Base-by-base conservation (phyloP, 2,113 vertebrate genomes). In the Burhinus bistriatus region DNA sequence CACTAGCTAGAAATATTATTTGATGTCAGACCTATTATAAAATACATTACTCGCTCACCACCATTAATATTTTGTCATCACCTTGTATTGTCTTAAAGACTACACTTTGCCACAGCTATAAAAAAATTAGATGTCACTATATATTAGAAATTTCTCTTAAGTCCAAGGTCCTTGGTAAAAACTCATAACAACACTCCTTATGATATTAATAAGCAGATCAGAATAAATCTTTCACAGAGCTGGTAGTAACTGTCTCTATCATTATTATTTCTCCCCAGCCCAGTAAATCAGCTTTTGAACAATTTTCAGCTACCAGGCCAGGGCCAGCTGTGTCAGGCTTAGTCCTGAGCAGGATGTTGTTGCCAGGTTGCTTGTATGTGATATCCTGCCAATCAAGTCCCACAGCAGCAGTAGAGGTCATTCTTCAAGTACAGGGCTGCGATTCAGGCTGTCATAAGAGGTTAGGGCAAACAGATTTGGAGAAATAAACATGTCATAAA, bases 391-490 rank as follows among this genome's bases (percentile, higher is more conserved):
- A 96, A 11, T 92, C 89, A 85, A 11, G 81, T 92, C 69, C 92
- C 91, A 52, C n/a, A 68, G 64, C 22, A 81, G 49, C 38, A 62
- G 22, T 8, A 19, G 20, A 87, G 54, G 69, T 89, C 45, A 20
- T 65, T 27, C 21, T 71, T 47, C n/a, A 78, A 55, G 69, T 22
- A n/a, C 14, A 94, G 4, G 15, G 44, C 75, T 83, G 55, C 0
- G 3, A 64, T 69, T 66, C 81, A 89, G 62, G 22, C 79, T 97
- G 79, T 95, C 87, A 79, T 51, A 94, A 95, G 27, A 90, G 61
- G 47, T 94, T 93, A 95, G 15, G 36, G 42, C 22, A 94, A 97
- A 93, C 36, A 83, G 34, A 65, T 87, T 65, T 77, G 64, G 76
- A 94, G 64, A 76, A 86, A 88, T 84, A 90, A 91, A 79, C 19